Evolutionary conservation across 2,113 vertebrate species (phyloP).

Genomic region (Esox niger): DNA sequence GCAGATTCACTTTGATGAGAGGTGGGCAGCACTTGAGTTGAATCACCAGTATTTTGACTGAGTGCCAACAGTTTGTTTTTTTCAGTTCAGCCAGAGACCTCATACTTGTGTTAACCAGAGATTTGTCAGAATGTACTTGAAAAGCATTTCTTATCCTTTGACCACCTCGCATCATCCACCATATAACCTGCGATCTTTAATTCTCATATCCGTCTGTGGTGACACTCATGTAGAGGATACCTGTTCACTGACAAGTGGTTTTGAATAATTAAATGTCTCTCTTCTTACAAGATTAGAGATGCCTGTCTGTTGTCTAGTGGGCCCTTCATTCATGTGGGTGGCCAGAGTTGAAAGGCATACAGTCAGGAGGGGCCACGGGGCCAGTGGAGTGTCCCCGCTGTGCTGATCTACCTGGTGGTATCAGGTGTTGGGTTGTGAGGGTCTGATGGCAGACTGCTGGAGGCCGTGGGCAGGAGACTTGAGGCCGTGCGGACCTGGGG

Average conservation of each 20-base stretch:
- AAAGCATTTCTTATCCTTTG: slow-evolving; percentile 59
- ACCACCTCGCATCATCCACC: slow-evolving; percentile 53
- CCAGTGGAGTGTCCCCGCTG: slow-evolving; percentile 47
- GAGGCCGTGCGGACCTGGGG: slow-evolving; percentile 51
- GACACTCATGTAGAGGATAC: slow-evolving; percentile 46
- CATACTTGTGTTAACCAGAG: slow-evolving; percentile 66
- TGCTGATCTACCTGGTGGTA: slow-evolving; percentile 66
- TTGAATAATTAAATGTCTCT: slow-evolving; percentile 55
- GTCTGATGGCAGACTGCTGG: slow-evolving; percentile 36
- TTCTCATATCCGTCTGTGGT: slow-evolving; percentile 55
- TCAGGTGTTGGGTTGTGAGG: slow-evolving; percentile 69
- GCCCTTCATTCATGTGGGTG: slow-evolving; percentile 72
- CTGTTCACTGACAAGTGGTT: slow-evolving; percentile 62
- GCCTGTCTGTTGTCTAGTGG: slow-evolving; percentile 55
- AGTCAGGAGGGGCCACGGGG: slow-evolving; percentile 47
- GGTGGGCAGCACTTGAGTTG: slow-evolving; percentile 65
- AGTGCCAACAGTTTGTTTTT: slow-evolving; percentile 58
- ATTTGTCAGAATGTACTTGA: slow-evolving; percentile 66
- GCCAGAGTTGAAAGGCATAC: slow-evolving; percentile 53
- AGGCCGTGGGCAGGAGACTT: slow-evolving; percentile 29
- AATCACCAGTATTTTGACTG: slow-evolving; percentile 57
- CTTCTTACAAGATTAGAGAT: slow-evolving; percentile 53
- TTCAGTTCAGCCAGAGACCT: slow-evolving; percentile 56
- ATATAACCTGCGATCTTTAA: slow-evolving; percentile 47
- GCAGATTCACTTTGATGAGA: slow-evolving; percentile 58